Base-by-base conservation (phyloP, 2,888 invertebrate genomes). In the Lissonota sp. region DNA sequence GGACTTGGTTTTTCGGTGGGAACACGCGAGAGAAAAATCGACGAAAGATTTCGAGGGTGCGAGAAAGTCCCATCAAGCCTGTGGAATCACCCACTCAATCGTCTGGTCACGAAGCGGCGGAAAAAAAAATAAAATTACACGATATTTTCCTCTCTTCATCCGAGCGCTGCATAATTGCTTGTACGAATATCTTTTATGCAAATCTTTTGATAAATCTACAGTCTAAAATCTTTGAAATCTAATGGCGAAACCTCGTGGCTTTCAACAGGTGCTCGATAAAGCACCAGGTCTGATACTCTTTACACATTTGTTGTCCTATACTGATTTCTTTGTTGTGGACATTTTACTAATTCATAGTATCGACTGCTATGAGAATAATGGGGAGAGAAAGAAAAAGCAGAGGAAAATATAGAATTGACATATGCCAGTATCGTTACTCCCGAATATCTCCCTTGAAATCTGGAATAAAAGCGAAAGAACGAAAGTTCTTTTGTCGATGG, bases 61-160 rank as follows among this genome's bases (percentile, higher is more conserved):
- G 74, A 71, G 66, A 66, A 53, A 71, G 62, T 71, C 78, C 78
- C 78, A 71, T 78, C 78, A 78, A 55, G 37, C 71, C 26, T 3
- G 26, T 3, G 26, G 62, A 81, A 81, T 81, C 81, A 81, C 81
- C 81, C 81, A 81, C 81, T 81, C 78, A 81, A 78, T 81, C 81
- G 74, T 78, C 78, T 58, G 71, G 71, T 74, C 70, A 71, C 57
- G 57, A 55, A 71, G 60, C 26, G 58, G 60, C 26, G 63, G 42
- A 58, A 60, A 67, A 26, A 42, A 42, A 63, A 53, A 72, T 60
- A 73, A 77, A 60, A 66, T 74, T 40, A 74, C 60, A 67, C 37
- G 37, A 70, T 71, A 74, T 78, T 71, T 74, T 8, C 8, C 53
- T 81, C 66, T 46, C 49, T 53, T 40, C 71, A 57, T 40, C 58